Base-by-base conservation (phyloP, 2,888 invertebrate genomes). In the Cheilosia vulpina region DNA sequence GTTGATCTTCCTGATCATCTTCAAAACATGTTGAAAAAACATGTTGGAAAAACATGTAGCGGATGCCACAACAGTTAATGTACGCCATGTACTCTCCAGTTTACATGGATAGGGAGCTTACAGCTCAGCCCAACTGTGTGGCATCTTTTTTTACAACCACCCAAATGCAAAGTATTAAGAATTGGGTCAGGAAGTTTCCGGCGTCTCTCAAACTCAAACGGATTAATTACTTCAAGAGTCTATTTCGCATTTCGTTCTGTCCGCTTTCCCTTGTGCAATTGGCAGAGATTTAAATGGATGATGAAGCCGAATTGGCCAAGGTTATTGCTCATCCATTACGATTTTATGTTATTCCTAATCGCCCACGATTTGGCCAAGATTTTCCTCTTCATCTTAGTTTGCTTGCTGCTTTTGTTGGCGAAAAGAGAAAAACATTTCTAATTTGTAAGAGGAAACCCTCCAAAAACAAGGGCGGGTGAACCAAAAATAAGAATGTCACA, bases 111-210 rank as follows among this genome's bases (percentile, higher is more conserved):
- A 24, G 24, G 9, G 2, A 31, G 2, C 38, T 13, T 13, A 53
- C 43, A 45, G 45, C 45, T 19, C 4, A 34, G 19, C 43, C 31
- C 19, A 31, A 68, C 45, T 68, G 57, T 38, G 38, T 13, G 11
- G 4, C 31, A 9, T 38, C n/a, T 38, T 38, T 13, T 38, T 38
- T 13, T 13, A 38, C 17, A 24, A 27, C n/a, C 43, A 34, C 21
- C n/a, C 19, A 7, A 7, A 4, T 4, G 21, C 27, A 50, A 38
- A 41, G 34, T 13, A 63, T 31, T 47, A 34, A 68, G 50, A 83
- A 79, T 69, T 78, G 55, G 83, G 79, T 79, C 69, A 84, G 79
- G 69, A 73, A 79, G 63, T 79, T 79, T 65, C 43, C 57, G 31
- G 45, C 79, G 73, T 34, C 45, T 34, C 17, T 63, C 52, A 24